A percentile compares a stretch with the other conserved stretches of the same genome.
phyloP scores from a whole-genome alignment of 2,797 vertebrate species.

The Stomatorhinus walkeri region DNA sequence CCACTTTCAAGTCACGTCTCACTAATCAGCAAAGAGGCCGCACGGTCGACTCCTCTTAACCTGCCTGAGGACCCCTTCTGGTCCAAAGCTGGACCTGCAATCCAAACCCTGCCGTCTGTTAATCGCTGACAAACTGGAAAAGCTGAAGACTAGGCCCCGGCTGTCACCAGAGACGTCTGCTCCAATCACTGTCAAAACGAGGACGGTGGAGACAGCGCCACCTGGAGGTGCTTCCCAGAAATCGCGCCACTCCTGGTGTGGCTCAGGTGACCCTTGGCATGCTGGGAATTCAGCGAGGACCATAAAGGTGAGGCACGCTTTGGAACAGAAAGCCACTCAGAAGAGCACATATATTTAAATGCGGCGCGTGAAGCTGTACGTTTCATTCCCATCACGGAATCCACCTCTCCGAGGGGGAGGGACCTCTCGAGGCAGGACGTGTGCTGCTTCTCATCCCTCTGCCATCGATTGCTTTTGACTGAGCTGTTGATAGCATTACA shows the following conservation, averaged over 20 bases:
- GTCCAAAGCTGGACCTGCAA: neutral
- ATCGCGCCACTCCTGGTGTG: neutral
- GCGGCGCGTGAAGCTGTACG: neutral
- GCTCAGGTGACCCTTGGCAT: neutral
- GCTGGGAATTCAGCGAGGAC: neutral
- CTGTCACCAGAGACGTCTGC: neutral
- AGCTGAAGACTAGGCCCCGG: neutral
- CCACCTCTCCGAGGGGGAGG: neutral
- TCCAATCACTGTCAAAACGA: neutral
- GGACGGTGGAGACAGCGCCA: neutral
- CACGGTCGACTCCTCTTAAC: neutral
- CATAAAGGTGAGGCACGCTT: neutral
- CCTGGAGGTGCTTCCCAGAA: neutral
- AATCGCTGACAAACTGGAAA: neutral
- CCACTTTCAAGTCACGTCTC: neutral
- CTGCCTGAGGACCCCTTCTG: neutral
- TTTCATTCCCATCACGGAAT: neutral
- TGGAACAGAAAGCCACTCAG: neutral
- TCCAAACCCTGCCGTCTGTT: neutral
- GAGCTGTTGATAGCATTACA: neutral
- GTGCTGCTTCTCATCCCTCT: neutral
- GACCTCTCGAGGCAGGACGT: neutral
- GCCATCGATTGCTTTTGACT: neutral
- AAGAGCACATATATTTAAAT: neutral
- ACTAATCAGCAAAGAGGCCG: neutral